Base-by-base conservation (phyloP, 1,140 invertebrate genomes). In the Belonocnema kinseyi region DNA sequence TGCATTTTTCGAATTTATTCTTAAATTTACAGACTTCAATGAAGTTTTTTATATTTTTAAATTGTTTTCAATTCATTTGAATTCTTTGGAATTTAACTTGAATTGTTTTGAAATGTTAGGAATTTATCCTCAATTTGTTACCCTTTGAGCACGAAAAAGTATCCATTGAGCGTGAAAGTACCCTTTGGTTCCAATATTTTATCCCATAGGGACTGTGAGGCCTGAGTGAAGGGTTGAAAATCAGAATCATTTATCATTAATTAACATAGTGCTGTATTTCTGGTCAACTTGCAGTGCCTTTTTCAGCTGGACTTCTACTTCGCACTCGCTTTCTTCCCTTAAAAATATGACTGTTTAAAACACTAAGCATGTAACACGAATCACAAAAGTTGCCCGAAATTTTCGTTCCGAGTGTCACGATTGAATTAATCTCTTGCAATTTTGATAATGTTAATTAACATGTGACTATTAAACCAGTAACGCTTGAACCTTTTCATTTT, bases 391-490 rank as follows among this genome's bases (percentile, higher is more conserved):
- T 46, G 61, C 61, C 61, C 26, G 61, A 66, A 66, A 26, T 40
- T 33, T 66, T 66, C 61, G 26, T 66, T 26, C 26, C 16, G 61
- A 66, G n/a, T 66, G 40, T 21, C 56, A 58, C 26, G 10, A 26
- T 26, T 58, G 11, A 58, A 58, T 26, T 66, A 66, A 66, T 66
- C 5, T 33, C 33, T 33, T 33, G 61, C 26, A 66, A 66, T 4
- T 66, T 66, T 66, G n/a, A 7, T 40, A n/a, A 54, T 72, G 79
- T 72, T 52, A 74, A 82, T 80, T 80, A 74, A 71, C 75, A 78
- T 73, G 21, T 46, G 33, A 75, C 56, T 50, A 79, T 76, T 77
- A 79, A 80, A 77, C 50, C 17, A 74, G 66, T 77, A 78, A 82
- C 77, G 72, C 13, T 74, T 46, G 72, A 78, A 33, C 72, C 17